Evolutionary conservation across 2,797 vertebrate species (phyloP), one percentile per base, ranked within the genome.

Genomic region (Tadarida brasiliensis): DNA sequence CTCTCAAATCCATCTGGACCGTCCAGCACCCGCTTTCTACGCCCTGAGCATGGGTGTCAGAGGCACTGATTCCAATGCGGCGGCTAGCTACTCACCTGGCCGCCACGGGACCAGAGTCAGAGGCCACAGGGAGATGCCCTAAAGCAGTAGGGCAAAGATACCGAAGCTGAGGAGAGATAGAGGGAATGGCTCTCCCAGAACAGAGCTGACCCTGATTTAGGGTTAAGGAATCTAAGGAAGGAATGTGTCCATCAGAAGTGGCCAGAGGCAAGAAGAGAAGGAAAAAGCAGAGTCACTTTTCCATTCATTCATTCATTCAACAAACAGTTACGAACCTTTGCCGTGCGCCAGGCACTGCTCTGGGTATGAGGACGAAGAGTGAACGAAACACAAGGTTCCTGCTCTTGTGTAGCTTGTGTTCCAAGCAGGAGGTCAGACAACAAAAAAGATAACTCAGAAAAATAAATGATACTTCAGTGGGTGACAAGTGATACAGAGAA

Each of bases 101-200:
- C 56, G 49, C 80, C 80, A 63, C 33, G 4, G 26, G 87, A 63
- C 70, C 30, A 54, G 49, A 39, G 68, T 70, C 35, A 76, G 61
- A 87, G 67, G 54, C 17, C 78, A 80, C 44, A 35, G 22, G 33
- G 70, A 73, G n/a, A 70, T 59, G 65, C 91, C 95, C 80, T 61
- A 33, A n/a, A 89, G 95, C 93, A 33, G 3, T 24, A 59, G 74
- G 22, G 51, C 70, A 65, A 49, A 95, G 84, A 49, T 86, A 86
- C 20, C 84, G 91, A 82, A 86, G 16, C 39, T 44, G n/a, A 44
- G 17, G 30, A 84, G 70, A 73, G 91, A 91, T 44, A 67, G 47
- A 68, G n/a, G 33, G 28, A 5, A 44, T 9, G 11, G 26, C 12
- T 80, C 30, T 22, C 14, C 20, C 19, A 22, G 33, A 89, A 90